Base-by-base conservation (phyloP, 2,888 invertebrate genomes). In the Rhamphomyia laevipes region DNA sequence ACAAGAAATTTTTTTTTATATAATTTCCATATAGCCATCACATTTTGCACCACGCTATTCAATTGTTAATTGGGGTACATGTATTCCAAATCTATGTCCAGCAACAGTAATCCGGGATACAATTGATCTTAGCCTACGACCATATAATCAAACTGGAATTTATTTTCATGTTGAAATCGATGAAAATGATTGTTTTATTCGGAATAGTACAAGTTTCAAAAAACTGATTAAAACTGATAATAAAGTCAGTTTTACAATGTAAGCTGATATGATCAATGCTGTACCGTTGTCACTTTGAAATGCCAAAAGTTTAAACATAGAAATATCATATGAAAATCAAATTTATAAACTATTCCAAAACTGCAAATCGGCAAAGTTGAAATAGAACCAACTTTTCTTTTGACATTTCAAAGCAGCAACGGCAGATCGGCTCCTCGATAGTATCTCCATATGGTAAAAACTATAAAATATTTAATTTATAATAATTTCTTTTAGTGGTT, bases 1-100 rank as follows among this genome's bases (percentile, higher is more conserved):
- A 21, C 21, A 4, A n/a, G n/a, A 21, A 21, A 21, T 27, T 27
- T 27, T 6, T 7, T 35, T 13, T n/a, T n/a, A n/a, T 35, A 35
- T 35, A 33, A 13, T 35, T 35, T n/a, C 13, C 2, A 10, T 21
- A 4, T 69, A 84, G 84, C 80, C 82, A 61, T 80, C 78, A 65
- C 82, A 84, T 71, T 82, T 83, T 67, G 75, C 80, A 64, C 83
- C 84, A 48, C 78, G 78, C 60, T 83, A 82, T 67, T 79, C 81
- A 21, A 78, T 81, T 54, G 70, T 79, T 55, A 81, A 81, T 59
- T 84, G 83, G 84, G 84, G 81, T 1, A 65, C 83, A 17, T 84
- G 84, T 61, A 70, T 84, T 44, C 84, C 84, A 2, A 73, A 78
- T 4, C 75, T 76, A 11, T 84, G 84, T 61, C 71, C 74, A 17